Evolutionary conservation across 2,888 invertebrate genomes (phyloP).

Genomic region (Gryllus longicercus): DNA sequence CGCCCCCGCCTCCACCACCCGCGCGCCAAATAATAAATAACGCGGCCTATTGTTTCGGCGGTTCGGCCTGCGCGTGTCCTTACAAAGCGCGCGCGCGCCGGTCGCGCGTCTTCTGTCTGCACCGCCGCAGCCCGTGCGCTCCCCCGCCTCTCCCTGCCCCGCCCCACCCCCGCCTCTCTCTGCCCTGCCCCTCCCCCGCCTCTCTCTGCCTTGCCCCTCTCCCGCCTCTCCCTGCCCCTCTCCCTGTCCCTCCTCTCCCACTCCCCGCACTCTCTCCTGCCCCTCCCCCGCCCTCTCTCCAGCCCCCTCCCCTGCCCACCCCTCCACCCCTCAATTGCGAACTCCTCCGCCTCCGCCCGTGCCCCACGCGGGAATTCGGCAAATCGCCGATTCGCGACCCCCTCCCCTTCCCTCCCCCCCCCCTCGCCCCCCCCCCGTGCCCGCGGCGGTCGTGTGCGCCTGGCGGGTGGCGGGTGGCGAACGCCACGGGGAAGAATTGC

Average conservation of each 20-base stretch:
- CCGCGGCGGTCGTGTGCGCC: constrained; percentile 24
- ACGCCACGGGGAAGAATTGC: too few relatives aligned
- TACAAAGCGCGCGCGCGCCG: not conserved
- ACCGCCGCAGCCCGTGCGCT: too few relatives aligned
- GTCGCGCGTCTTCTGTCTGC: not conserved
- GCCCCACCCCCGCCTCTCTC: not conserved
- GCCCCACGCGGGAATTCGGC: too few relatives aligned
- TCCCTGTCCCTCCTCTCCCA: not conserved
- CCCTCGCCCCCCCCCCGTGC: constrained; percentile 24
- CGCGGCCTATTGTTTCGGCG: constrained; percentile 22
- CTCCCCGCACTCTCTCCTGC: constrained; percentile 24
- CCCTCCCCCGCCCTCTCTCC: constrained; percentile 26
- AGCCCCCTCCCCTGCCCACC: constrained; percentile 28
- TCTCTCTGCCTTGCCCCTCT: constrained; percentile 25
- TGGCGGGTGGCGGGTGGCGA: too few relatives aligned
- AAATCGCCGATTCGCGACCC: too few relatives aligned
- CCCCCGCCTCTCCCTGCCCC: too few relatives aligned
- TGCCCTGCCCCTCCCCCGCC: constrained; percentile 27
- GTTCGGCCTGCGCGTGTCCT: not conserved
- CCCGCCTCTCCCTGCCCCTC: too few relatives aligned
- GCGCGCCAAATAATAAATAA: not conserved
- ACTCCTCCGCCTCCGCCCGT: too few relatives aligned
- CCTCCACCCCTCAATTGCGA: not conserved
- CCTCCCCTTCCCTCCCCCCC: too few relatives aligned
- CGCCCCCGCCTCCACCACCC: constrained; percentile 39